These are phyloP conservation scores for Mesembrinibis cayennensis DNA, from an alignment of 2,113 vertebrate genomes.

Conservation along the genomic window DNA sequence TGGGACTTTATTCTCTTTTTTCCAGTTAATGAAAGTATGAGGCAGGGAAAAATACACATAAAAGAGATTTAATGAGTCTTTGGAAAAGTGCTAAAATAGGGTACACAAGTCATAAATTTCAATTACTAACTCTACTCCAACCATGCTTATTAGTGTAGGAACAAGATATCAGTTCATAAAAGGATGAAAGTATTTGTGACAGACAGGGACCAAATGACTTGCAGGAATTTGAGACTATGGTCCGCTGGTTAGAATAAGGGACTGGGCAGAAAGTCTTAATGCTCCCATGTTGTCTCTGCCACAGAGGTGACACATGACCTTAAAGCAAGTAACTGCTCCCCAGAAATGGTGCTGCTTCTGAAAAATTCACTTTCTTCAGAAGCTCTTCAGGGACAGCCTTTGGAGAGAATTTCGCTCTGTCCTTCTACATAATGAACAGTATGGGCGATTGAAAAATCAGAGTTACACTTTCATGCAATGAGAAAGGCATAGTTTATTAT, in stretches of 20 bases:
- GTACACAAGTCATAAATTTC: constrained; percentile 75
- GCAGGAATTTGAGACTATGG: not conserved
- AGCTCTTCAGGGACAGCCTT: not conserved
- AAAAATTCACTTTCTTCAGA: not conserved
- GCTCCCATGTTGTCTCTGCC: not conserved
- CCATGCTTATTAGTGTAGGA: constrained; percentile 57
- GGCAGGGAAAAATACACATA: constrained; percentile 70
- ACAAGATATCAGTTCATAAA: constrained; percentile 42
- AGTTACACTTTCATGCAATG: not conserved
- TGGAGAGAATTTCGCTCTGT: not conserved
- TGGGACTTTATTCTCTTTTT: constrained; percentile 68
- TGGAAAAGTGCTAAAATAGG: constrained; percentile 70
- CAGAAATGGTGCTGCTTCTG: not conserved
- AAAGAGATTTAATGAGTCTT: constrained; percentile 79
- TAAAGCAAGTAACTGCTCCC: not conserved
- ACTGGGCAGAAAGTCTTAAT: not conserved
- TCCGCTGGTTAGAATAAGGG: not conserved
- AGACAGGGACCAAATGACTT: not conserved
- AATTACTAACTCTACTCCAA: constrained; percentile 61
- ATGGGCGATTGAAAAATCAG: not conserved
- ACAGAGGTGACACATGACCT: not conserved
- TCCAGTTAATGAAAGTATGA: constrained; percentile 72
- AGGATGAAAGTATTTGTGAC: constrained; percentile 5
- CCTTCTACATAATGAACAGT: not conserved
- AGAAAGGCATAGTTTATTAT: not conserved